Percentiles rank a stretch among this genome's conserved stretches.
Evolutionary conservation across 2,888 invertebrate species (phyloP).

Genomic region (Hirtodrosophila alboralis): DNA sequence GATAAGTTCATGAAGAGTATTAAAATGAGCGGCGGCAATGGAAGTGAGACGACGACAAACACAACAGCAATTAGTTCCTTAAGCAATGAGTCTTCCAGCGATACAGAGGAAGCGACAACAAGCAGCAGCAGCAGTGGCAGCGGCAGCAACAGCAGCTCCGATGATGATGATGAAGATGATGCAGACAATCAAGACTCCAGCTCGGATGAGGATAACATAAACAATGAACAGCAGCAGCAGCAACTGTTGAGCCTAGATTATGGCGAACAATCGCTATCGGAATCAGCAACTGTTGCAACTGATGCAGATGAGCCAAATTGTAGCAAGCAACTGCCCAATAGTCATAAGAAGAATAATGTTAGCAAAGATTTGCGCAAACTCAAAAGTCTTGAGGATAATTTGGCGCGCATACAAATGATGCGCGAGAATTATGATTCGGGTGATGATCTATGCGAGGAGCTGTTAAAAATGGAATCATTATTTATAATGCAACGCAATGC

Average conservation of each 20-base stretch:
- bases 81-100: slow-evolving; percentile 66
- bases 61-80: slow-evolving; percentile 57
- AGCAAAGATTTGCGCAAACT: slow-evolving; percentile 81
- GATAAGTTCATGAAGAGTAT: slow-evolving; percentile 83
- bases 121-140: slow-evolving; percentile 58
- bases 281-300: slow-evolving; percentile 1
- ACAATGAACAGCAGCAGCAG: slow-evolving; percentile 21
- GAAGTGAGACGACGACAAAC: not conserved
- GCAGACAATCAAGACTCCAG: slow-evolving; percentile 31
- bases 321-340: slow-evolving; percentile 29
- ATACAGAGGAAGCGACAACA: slow-evolving; percentile 34
- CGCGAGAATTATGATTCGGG: slow-evolving; percentile 82
- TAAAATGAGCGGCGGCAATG: slow-evolving; percentile 56
- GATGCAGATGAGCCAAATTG: slow-evolving; percentile 36
- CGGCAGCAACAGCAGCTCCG: slow-evolving; percentile 38
- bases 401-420: slow-evolving; percentile 82
- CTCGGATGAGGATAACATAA: slow-evolving; percentile 28
- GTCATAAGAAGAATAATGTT: slow-evolving; percentile 69
- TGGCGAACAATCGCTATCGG: slow-evolving; percentile 20
- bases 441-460: slow-evolving; percentile 82
- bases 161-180: slow-evolving; percentile 23
- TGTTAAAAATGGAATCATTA: slow-evolving; percentile 81
- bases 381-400: slow-evolving; percentile 80
- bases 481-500: slow-evolving; percentile 81
- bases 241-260: slow-evolving; percentile 13